phyloP scores from a whole-genome alignment of 1,140 invertebrate species.

The Tetragonula clypearis region DNA sequence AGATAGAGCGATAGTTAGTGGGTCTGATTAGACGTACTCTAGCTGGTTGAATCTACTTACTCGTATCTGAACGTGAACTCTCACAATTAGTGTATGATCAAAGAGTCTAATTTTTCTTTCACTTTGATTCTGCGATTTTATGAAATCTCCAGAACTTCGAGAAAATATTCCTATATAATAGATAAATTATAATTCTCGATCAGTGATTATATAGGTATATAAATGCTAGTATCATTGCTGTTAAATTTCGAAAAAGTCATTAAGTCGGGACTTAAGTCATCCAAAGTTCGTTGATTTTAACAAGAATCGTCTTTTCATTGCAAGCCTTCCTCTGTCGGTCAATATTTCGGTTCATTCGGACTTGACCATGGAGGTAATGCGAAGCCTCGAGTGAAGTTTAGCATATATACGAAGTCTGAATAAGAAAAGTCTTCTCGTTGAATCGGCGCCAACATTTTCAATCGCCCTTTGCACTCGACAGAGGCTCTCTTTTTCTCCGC shows the following conservation, averaged over 20 bases:
- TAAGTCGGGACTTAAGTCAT: too few species aligned
- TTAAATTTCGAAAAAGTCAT: too few species aligned
- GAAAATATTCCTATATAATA: too few species aligned
- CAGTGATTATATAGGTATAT: too few species aligned
- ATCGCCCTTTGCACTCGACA: constrained; percentile 74
- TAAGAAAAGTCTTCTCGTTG: constrained; percentile 71
- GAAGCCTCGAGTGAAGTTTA: constrained; percentile 63
- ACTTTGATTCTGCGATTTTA: too few species aligned
- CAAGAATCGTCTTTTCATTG: too few species aligned
- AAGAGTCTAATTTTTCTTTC: too few species aligned
- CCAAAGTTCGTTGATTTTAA: too few species aligned
- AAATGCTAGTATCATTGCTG: too few species aligned
- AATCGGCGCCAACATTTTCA: constrained; percentile 77
- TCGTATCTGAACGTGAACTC: not conserved
- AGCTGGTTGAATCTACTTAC: not conserved
- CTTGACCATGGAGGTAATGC: constrained; percentile 67
- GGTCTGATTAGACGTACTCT: not conserved
- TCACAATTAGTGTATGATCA: not conserved
- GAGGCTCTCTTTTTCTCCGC: constrained; percentile 43
- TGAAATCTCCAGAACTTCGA: too few species aligned
- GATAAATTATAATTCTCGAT: too few species aligned
- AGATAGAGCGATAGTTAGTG: not conserved
- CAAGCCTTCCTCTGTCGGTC: not conserved
- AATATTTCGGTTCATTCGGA: constrained; percentile 35
- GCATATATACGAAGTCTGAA: constrained; percentile 70